A percentile compares a stretch with the other conserved stretches of the same genome.
phyloP scores from a whole-genome alignment of 1,140 invertebrate species.

The Phthorimaea operculella region DNA sequence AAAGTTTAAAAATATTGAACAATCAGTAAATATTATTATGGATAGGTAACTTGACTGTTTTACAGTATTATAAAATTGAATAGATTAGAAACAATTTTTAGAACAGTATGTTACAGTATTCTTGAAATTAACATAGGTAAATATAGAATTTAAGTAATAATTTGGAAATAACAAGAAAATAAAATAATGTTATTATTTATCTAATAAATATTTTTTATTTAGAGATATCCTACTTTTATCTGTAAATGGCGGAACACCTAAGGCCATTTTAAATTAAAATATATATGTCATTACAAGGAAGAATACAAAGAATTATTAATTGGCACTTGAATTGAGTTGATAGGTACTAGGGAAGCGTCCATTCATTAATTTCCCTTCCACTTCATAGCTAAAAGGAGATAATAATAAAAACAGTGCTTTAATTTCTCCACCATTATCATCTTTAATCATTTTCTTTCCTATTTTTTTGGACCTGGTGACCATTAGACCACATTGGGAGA shows the following conservation, averaged over 20 bases:
- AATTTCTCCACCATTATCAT: too few species aligned
- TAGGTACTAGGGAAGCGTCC: background rate
- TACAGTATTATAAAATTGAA: background rate
- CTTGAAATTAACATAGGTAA: background rate
- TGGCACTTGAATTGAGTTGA: background rate
- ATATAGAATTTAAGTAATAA: background rate
- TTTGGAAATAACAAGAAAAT: background rate
- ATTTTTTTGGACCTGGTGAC: too few species aligned
- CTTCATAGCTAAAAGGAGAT: too few species aligned
- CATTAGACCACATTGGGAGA: too few species aligned
- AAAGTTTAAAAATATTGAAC: background rate
- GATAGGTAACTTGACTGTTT: background rate
- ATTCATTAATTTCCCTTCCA: too few species aligned
- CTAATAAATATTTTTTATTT: too few species aligned
- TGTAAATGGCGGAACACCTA: background rate
- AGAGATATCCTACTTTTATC: background rate
- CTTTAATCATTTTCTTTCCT: too few species aligned
- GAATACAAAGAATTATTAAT: background rate
- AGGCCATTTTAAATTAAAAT: conserved; percentile 1
- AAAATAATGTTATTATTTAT: background rate
- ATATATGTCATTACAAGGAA: background rate
- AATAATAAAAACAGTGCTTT: too few species aligned
- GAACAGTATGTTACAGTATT: background rate
- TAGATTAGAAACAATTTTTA: background rate
- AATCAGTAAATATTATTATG: background rate